Conservation (phyloP, 2,113 vertebrate species). For the Trochalopteron elliotii region DNA sequence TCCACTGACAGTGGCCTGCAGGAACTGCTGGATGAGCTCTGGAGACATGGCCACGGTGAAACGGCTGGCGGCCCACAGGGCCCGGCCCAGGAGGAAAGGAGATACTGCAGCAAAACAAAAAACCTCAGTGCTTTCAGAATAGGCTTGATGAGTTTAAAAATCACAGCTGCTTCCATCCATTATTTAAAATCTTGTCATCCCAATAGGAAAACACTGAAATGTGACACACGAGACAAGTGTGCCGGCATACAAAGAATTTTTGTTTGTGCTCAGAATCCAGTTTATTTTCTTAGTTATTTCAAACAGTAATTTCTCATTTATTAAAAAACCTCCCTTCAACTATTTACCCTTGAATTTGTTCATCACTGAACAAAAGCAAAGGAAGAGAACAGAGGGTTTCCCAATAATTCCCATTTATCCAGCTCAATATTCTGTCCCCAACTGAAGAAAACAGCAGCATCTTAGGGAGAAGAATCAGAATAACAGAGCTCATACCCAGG, state of each 20-base stretch:
- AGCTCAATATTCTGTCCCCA: neutral
- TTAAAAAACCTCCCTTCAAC: neutral
- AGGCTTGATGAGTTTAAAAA: neutral
- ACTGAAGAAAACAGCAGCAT: neutral
- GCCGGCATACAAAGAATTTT: neutral
- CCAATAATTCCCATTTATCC: neutral
- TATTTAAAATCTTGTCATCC: neutral
- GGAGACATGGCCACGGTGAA: slow-evolving; percentile 97
- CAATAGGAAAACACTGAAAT: neutral
- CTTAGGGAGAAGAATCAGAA: neutral
- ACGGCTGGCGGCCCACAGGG: slow-evolving; percentile 95
- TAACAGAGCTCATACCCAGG: neutral
- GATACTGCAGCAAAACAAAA: slow-evolving; percentile 74
- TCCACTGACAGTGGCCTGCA: slow-evolving; percentile 96
- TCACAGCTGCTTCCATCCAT: neutral
- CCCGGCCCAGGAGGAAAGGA: slow-evolving; percentile 93
- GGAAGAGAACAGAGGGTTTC: neutral
- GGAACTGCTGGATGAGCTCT: slow-evolving; percentile 96
- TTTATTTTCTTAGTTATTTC: neutral
- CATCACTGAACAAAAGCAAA: neutral
- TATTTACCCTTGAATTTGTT: neutral
- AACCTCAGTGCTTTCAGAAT: neutral
- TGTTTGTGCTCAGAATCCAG: neutral
- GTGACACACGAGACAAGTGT: neutral
- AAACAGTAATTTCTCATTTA: neutral